Conservation (phyloP, 1,140 invertebrate species). For the Schmidtea mediterranea region DNA sequence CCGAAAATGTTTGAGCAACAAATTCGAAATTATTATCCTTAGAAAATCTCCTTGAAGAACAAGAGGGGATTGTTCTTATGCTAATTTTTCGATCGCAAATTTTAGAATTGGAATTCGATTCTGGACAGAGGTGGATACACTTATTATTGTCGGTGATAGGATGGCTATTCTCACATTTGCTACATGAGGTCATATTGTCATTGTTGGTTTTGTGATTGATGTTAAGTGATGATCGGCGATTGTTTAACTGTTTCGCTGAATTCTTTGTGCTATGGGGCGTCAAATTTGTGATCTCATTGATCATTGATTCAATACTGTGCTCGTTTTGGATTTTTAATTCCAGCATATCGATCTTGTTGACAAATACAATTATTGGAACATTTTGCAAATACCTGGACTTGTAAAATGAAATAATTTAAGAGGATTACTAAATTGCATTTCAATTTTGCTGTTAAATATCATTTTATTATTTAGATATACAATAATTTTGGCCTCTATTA, state of each 20-base stretch:
- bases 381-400: constrained; percentile 37
- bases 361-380: constrained; percentile 45
- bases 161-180: neutral
- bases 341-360: constrained; percentile 53
- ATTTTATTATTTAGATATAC: no score
- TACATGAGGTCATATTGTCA: constrained; percentile 6
- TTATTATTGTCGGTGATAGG: constrained; percentile 8
- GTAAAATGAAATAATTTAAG: constrained; percentile 1
- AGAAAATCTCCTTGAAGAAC: no score
- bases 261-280: no score
- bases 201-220: neutral
- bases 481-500: no score
- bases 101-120: constrained; percentile 7
- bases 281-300: constrained; percentile 3
- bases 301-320: constrained; percentile 11
- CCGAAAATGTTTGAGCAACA: no score
- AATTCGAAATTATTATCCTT: no score
- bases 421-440: no score
- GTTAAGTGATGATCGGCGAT: neutral
- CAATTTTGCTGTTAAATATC: no score
- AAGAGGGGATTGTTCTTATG: no score
- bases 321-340: constrained; percentile 40
- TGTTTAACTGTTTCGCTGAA: no score
- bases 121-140: no score
- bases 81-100: no score